Base-by-base conservation (phyloP, 2,113 vertebrate genomes). In the Catharus bicknelli region DNA sequence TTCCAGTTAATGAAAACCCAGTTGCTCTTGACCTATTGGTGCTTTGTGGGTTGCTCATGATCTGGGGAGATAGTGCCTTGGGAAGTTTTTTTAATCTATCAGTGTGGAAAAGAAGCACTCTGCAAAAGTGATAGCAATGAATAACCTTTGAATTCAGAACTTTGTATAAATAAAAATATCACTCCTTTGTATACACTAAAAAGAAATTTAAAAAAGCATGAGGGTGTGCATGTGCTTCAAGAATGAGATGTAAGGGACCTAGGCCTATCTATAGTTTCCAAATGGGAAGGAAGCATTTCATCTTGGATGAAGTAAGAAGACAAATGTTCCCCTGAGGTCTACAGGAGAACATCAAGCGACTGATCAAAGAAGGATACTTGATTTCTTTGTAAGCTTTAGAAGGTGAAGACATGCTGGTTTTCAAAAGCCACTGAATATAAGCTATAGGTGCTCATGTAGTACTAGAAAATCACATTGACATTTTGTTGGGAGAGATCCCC, bases 161-260 rank as follows among this genome's bases (percentile, higher is more conserved):
- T 38, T 27, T 30, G 2, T 83, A 16, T 47, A 59, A 90, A 40
- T 45, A 51, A 47, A 82, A 62, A 5, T 22, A 66, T 6, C 5
- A 3, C 15, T 58, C 27, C 16, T 86, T 86, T 11, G 7, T 3
- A 58, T 21, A 42, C 19, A 47, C 14, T 59, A 7, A 57, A 59
- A 80, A 15, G 13, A 34, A 78, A 36, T 17, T 58, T 42, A 2
- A 17, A 69, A 38, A 61, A 42, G 1, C 40, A 3, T 9, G 22
- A 54, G 13, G 10, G 2, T 29, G 2, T 74, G 13, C 1, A 0
- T 2, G 0, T 74, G 32, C 34, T 30, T 70, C 10, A 75, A 1
- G 70, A 82, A 40, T 57, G 27, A 75, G 57, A 57, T 53, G 6
- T 83, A 43, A 64, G 32, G 30, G 80, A 30, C 36, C 21, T 57